Evolutionary conservation across 2,797 vertebrate species (phyloP), one percentile per base, ranked within the genome.

Genomic region (Ptychadena robeensis): DNA sequence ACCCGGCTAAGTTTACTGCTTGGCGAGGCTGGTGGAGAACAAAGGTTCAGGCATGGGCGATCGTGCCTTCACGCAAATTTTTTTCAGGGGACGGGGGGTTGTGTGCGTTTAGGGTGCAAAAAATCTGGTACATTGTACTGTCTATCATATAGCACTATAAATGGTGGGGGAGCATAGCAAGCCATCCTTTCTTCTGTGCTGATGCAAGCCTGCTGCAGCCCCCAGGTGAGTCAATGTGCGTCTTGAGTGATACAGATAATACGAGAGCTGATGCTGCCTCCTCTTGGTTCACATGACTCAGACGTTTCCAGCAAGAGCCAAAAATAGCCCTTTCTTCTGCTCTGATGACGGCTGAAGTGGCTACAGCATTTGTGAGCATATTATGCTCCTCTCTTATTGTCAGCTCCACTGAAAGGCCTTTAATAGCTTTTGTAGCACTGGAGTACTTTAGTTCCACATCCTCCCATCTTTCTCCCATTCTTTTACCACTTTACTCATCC

Each of bases 321-420:
- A 53, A 83, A 83, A 83, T 83, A 79, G 69, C 75, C 77, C 18
- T 67, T 83, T 83, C 78, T 83, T 83, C 74, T 73, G 31, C 76
- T 83, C 63, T 67, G 61, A 73, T 83, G 75, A 79, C 82, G 75
- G 38, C 81, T 78, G 67, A 78, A 83, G 71, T 67, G 75, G 69
- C 69, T 71, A 9, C 31, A 79, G 61, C 68, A 44, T 79, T 82
- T 64, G 37, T 59, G 68, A 78, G 32, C 67, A 37, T 79, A 83
- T 83, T 83, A 79, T 73, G 63, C 37, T 57, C 12, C 68, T 73
- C 75, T 68, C 61, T 69, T 83, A 79, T 68, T 79, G 69, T 73
- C 69, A 79, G 82, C 75, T 67, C 63, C 68, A 40, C 61, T 79
- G 61, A 78, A 65, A 73, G 65, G 63, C 44, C 69, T 68, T 79